A percentile compares a stretch with the other conserved stretches of the same genome.
Conservation (phyloP, 2,888 invertebrate species). For the Agrenia bidenticulata region DNA sequence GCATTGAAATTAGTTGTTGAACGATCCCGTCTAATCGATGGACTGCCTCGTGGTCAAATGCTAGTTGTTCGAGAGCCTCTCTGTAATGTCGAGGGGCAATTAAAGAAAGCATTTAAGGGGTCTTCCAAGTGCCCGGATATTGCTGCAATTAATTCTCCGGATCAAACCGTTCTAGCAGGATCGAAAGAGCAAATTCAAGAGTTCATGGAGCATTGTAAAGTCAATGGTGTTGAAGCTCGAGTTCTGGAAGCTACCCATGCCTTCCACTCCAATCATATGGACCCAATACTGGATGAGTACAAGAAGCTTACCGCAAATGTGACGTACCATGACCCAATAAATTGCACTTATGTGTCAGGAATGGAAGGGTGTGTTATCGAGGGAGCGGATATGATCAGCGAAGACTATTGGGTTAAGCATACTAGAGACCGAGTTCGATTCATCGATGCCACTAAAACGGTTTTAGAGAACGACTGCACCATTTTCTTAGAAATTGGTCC, state of each 20-base stretch:
- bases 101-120: not conserved
- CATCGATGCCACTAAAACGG: conserved; percentile 23
- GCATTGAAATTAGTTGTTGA: conserved; percentile 28
- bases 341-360: conserved; percentile 38
- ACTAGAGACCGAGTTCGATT: conserved; percentile 35
- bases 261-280: conserved; percentile 43
- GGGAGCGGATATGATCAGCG: conserved; percentile 2
- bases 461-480: conserved; percentile 31
- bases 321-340: not conserved
- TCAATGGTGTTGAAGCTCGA: conserved; percentile 21
- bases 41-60: conserved; percentile 28
- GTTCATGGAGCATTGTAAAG: conserved; percentile 22
- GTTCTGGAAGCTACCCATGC: conserved; percentile 38
- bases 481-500: conserved; percentile 42
- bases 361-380: conserved; percentile 21
- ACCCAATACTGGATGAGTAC: conserved; percentile 38
- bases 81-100: too few species aligned
- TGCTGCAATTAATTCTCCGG: conserved; percentile 38
- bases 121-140: conserved; percentile 26
- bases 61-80: conserved; percentile 21
- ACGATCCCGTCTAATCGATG: conserved; percentile 29
- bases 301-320: conserved; percentile 18
- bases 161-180: conserved; percentile 39
- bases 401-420: conserved; percentile 38
- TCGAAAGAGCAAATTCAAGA: conserved; percentile 16